phyloP scores from a whole-genome alignment of 1,140 invertebrate species.

The Atta texana region DNA sequence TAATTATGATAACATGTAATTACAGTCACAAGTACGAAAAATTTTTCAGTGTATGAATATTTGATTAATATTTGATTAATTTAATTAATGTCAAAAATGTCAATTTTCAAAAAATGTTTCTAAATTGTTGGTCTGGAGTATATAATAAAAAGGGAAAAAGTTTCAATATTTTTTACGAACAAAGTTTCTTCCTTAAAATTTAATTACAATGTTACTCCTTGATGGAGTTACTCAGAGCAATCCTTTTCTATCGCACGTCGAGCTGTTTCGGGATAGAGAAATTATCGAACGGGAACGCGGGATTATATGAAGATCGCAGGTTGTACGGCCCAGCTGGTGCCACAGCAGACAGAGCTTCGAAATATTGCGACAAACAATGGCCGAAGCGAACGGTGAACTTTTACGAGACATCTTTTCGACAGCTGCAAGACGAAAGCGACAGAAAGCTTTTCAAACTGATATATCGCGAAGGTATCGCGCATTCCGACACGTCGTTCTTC shows the following conservation, averaged over 20 bases:
- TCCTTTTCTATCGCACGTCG: slow-evolving; percentile 1
- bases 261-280: not conserved
- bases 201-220: not conserved
- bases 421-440: slow-evolving; percentile 20
- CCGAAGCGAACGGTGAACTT: slow-evolving; percentile 41
- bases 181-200: slow-evolving; percentile 19
- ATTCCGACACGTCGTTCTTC: not conserved
- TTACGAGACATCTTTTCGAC: slow-evolving; percentile 50
- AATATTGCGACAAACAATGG: slow-evolving; percentile 71
- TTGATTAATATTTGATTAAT: too few species aligned
- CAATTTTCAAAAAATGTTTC: too few species aligned
- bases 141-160: not conserved
- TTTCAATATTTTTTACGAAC: not conserved
- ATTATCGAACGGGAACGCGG: slow-evolving; percentile 9
- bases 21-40: too few species aligned
- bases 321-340: slow-evolving; percentile 44
- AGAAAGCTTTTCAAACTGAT: slow-evolving; percentile 47
- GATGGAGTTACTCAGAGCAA: not conserved
- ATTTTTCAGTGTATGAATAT: too few species aligned
- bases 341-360: slow-evolving; percentile 18
- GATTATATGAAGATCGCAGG: slow-evolving; percentile 55
- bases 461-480: slow-evolving; percentile 9
- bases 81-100: too few species aligned
- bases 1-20: too few species aligned
- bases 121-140: not conserved